A percentile compares a stretch with the other conserved stretches of the same genome.
Conservation (phyloP, 2,888 invertebrate species). For the Lathronympha strigana region DNA sequence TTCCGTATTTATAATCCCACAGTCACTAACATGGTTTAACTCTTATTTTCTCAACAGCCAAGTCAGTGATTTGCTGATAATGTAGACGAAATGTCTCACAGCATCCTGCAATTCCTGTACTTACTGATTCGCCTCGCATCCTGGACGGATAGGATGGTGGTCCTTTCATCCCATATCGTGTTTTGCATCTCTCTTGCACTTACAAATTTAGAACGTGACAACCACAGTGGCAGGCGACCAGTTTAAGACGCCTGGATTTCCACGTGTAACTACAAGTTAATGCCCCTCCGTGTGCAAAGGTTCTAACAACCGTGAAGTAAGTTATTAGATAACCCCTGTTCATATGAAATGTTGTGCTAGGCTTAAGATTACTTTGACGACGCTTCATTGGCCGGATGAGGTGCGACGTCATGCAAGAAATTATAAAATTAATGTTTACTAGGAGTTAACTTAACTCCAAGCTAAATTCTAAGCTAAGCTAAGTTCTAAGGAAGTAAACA, state of each 20-base stretch:
- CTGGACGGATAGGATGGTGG: no score
- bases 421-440: not conserved
- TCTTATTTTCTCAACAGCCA: conserved; percentile 1
- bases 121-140: conserved; percentile 64
- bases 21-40: not conserved
- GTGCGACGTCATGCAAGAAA: conserved; percentile 14
- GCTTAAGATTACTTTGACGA: conserved; percentile 39
- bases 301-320: not conserved
- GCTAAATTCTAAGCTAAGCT: no score
- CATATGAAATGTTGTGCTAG: conserved; percentile 43
- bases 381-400: conserved; percentile 6
- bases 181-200: no score
- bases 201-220: no score
- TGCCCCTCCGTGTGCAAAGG: not conserved
- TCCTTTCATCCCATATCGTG: no score
- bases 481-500: no score
- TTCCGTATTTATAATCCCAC: not conserved
- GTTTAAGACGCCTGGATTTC: no score
- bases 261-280: conserved; percentile 44
- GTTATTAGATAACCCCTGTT: not conserved
- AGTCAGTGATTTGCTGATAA: conserved; percentile 5
- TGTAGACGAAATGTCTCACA: conserved; percentile 22
- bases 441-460: not conserved
- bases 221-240: no score
- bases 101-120: conserved; percentile 45